These are phyloP conservation scores for Rhinichthys osculus DNA, from an alignment of 2,797 vertebrate genomes.

Conservation along the genomic window DNA sequence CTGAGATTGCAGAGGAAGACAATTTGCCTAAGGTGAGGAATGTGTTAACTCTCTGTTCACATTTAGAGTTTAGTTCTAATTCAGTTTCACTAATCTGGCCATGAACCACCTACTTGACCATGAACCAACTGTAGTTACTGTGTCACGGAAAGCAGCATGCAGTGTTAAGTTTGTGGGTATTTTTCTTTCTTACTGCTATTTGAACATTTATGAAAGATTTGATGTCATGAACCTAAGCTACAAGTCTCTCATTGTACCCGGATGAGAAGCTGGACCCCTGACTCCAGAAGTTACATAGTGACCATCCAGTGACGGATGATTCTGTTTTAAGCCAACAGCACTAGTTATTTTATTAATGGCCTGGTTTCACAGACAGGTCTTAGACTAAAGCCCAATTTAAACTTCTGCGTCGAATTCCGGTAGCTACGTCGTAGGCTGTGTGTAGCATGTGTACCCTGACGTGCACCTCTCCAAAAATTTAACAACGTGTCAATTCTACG, in stretches of 20 bases:
- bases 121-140: no score
- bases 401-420: no score
- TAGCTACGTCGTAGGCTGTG: no score
- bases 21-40: constrained; percentile 85
- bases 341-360: not conserved
- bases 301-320: not conserved
- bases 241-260: not conserved
- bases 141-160: no score
- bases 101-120: not conserved
- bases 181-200: not conserved
- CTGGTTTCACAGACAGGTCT: no score
- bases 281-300: not conserved
- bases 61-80: not conserved
- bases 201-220: not conserved
- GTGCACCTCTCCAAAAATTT: no score
- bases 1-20: constrained; percentile 83
- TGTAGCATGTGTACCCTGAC: no score
- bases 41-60: constrained; percentile 13
- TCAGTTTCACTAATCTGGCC: not conserved
- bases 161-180: not conserved
- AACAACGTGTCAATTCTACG: no score
- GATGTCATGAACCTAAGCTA: not conserved
- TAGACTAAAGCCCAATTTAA: no score
- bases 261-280: not conserved
- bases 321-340: not conserved